phyloP scores from a whole-genome alignment of 2,113 vertebrate species.

The Ovis aries region DNA sequence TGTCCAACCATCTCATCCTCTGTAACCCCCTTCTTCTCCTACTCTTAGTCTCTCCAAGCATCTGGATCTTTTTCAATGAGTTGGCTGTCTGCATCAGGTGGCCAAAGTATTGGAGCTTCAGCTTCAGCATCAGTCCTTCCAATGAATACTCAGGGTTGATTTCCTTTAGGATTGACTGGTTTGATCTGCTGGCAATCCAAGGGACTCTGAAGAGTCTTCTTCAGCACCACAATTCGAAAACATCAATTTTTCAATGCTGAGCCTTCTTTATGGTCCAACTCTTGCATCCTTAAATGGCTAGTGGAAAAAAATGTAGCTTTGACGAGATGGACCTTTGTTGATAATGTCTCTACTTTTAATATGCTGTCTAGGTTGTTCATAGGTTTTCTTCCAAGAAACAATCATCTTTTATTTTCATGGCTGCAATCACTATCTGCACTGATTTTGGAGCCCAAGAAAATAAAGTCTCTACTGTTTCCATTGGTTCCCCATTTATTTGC shows the following conservation, averaged over 20 bases:
- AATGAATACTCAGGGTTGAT: background rate
- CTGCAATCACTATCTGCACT: background rate
- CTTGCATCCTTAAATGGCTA: background rate
- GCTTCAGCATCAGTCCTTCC: background rate
- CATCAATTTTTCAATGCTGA: background rate
- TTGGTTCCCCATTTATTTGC: background rate
- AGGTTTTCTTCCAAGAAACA: background rate
- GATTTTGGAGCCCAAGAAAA: background rate
- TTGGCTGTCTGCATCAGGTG: background rate
- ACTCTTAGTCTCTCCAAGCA: background rate
- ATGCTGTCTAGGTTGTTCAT: background rate
- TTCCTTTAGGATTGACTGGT: background rate
- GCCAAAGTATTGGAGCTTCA: background rate
- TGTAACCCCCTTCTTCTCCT: background rate
- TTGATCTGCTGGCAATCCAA: background rate
- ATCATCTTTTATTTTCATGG: background rate
- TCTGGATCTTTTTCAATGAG: background rate
- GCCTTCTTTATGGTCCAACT: background rate
- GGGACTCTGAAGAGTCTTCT: background rate
- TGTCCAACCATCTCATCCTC: background rate
- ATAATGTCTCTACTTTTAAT: background rate
- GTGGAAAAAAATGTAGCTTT: background rate
- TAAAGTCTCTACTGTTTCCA: background rate
- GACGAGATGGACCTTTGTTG: fast-evolving
- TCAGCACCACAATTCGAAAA: background rate